phyloP scores from a whole-genome alignment of 2,113 vertebrate species.

The Camarhynchus parvulus region DNA sequence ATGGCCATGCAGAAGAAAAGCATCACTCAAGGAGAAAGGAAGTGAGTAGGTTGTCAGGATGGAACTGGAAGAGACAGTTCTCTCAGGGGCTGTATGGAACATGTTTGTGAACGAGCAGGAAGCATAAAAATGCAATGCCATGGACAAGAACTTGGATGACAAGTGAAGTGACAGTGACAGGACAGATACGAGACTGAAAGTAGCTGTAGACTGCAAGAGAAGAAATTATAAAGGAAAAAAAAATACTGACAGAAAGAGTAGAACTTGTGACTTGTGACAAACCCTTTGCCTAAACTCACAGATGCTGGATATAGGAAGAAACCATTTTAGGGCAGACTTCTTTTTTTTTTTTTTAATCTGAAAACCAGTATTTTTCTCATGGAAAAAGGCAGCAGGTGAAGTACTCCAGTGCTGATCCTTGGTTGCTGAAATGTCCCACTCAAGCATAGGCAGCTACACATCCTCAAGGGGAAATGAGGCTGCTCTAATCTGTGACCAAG shows the following conservation, averaged over 20 bases:
- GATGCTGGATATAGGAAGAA: background rate
- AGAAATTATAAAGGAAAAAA: background rate
- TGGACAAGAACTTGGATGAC: background rate
- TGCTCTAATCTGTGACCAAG: background rate
- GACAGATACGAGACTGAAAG: background rate
- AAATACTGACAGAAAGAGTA: background rate
- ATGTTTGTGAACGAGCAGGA: background rate
- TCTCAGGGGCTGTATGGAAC: background rate
- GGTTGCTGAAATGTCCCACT: background rate
- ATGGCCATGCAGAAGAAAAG: background rate
- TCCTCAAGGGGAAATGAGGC: background rate
- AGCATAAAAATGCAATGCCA: slow-evolving; percentile 8
- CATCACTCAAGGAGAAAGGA: background rate
- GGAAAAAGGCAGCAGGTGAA: background rate
- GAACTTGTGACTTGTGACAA: background rate
- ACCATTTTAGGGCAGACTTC: background rate
- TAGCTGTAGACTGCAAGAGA: background rate
- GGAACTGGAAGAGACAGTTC: slow-evolving; percentile 25
- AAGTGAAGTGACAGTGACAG: slow-evolving; percentile 5
- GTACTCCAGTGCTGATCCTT: background rate
- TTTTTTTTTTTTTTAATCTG: background rate
- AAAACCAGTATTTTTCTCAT: background rate
- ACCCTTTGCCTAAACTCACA: background rate
- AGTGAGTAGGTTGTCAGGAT: background rate
- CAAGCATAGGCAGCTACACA: background rate